phyloP scores from a whole-genome alignment of 2,113 vertebrate species.

The Budorcas taxicolor region DNA sequence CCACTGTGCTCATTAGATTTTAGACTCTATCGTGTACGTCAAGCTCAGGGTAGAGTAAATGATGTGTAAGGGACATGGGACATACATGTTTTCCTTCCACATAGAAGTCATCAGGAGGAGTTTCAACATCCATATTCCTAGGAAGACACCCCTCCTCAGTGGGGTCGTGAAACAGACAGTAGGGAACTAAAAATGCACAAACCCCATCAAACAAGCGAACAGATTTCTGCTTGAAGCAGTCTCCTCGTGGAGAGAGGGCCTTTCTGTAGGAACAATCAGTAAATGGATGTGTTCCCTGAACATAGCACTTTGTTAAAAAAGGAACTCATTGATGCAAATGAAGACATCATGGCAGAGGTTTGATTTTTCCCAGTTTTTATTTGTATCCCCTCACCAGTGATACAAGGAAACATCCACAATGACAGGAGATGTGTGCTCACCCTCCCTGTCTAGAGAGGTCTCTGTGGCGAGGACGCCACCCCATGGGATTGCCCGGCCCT shows the following conservation, averaged over 20 bases:
- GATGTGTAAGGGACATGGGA: neutral
- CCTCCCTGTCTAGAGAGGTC: neutral
- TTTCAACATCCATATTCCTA: neutral
- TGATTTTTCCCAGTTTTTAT: neutral
- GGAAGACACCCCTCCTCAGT: neutral
- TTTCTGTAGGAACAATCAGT: neutral
- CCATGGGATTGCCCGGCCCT: accelerated
- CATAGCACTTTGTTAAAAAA: neutral
- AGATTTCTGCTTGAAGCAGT: neutral
- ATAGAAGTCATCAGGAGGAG: neutral
- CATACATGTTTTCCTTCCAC: neutral
- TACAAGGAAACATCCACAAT: neutral
- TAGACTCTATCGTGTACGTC: neutral
- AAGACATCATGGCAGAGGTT: neutral
- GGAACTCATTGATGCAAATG: neutral
- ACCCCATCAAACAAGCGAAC: neutral
- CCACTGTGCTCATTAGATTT: neutral
- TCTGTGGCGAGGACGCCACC: neutral
- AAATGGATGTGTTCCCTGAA: neutral
- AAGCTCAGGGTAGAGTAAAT: neutral
- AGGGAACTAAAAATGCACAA: neutral
- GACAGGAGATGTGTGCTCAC: neutral
- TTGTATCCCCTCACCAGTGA: neutral
- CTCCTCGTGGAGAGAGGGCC: neutral
- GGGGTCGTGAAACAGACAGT: neutral